Conservation (phyloP, 1,140 invertebrate species). For the Cydia fagiglandana region DNA sequence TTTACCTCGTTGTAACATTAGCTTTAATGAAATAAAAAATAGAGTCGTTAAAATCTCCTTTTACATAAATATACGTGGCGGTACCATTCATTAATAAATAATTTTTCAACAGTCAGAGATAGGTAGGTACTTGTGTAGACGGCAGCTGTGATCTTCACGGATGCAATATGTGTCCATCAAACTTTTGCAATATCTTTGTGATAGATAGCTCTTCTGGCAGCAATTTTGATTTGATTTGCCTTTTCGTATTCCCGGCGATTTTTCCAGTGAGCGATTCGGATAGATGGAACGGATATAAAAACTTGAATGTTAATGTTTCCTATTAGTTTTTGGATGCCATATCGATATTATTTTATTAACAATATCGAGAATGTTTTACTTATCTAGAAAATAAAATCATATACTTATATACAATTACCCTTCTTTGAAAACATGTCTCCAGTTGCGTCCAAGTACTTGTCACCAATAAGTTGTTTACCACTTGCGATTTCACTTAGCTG, state of each 20-base stretch:
- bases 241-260: background rate
- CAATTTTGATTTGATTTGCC: conserved; percentile 30
- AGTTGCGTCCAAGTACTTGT: too few species aligned
- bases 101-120: background rate
- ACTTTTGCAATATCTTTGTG: conserved; percentile 30
- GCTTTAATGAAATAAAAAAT: too few species aligned
- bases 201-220: conserved; percentile 29
- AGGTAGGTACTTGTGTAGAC: background rate
- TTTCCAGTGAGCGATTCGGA: conserved; percentile 12
- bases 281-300: background rate
- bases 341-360: too few species aligned
- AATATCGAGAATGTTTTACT: too few species aligned
- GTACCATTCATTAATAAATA: background rate
- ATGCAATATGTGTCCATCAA: conserved; percentile 31
- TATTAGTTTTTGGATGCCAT: background rate
- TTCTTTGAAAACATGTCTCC: too few species aligned
- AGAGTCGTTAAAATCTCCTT: too few species aligned
- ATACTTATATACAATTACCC: too few species aligned
- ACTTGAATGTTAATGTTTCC: background rate
- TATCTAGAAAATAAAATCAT: too few species aligned
- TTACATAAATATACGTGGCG: too few species aligned
- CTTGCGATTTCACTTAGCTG: too few species aligned
- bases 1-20: too few species aligned
- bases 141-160: conserved; percentile 8
- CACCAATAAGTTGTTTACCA: too few species aligned